Percentiles rank a stretch among this genome's conserved stretches.
These are phyloP conservation scores for Drosophila borborema DNA, from an alignment of 2,888 invertebrate species.

Conservation along the genomic window DNA sequence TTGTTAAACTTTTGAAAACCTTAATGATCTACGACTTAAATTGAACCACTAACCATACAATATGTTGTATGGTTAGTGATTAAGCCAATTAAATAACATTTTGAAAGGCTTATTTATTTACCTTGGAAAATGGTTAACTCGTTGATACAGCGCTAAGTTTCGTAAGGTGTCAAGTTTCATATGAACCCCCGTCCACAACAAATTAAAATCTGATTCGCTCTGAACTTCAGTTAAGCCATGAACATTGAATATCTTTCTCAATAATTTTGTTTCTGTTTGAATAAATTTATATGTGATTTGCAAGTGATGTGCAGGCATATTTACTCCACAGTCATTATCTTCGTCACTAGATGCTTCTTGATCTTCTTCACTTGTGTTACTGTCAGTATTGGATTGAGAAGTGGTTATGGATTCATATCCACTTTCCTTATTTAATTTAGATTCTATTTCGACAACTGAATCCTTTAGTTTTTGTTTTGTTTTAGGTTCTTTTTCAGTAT, in stretches of 20 bases:
- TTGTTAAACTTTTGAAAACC: no score
- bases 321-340: slow-evolving; percentile 68
- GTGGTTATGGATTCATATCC: slow-evolving; percentile 37
- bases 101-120: slow-evolving; percentile 77
- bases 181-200: slow-evolving; percentile 97
- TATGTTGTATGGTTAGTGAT: no score
- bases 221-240: slow-evolving; percentile 91
- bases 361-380: slow-evolving; percentile 64
- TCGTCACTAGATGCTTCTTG: slow-evolving; percentile 65
- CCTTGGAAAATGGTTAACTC: slow-evolving; percentile 98
- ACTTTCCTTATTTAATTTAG: slow-evolving; percentile 52
- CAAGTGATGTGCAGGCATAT: slow-evolving; percentile 89
- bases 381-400: slow-evolving; percentile 34
- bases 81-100: neutral
- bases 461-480: slow-evolving; percentile 36
- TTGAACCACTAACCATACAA: no score
- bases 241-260: slow-evolving; percentile 90
- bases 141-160: slow-evolving; percentile 93
- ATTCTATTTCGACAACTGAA: slow-evolving; percentile 25
- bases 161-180: slow-evolving; percentile 95
- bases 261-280: slow-evolving; percentile 92
- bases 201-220: slow-evolving; percentile 91
- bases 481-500: slow-evolving; percentile 39
- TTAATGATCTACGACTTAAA: neutral
- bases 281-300: slow-evolving; percentile 92